These are phyloP conservation scores for Nasua narica DNA, from an alignment of 2,797 vertebrate species.

Conservation along the genomic window DNA sequence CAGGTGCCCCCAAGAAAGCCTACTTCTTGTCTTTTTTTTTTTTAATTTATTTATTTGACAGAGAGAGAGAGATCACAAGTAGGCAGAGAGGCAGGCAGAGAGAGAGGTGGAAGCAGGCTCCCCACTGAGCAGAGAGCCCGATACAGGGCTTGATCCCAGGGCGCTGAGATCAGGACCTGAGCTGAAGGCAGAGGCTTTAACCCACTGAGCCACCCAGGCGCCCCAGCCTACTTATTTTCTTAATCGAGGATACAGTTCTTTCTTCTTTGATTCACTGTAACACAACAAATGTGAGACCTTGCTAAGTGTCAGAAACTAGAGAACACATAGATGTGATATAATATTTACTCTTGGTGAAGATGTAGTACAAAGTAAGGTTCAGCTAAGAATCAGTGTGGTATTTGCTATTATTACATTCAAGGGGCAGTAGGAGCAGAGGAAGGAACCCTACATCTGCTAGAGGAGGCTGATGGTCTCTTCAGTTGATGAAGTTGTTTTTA, in stretches of 20 bases:
- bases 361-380: background rate
- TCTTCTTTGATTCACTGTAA: conserved; percentile 3
- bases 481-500: background rate
- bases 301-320: background rate
- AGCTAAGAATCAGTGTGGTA: background rate
- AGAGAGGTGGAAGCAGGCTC: too few relatives aligned
- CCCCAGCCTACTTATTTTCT: background rate
- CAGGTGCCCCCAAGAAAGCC: too few relatives aligned
- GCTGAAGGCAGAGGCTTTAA: too few relatives aligned
- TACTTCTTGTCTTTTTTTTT: too few relatives aligned
- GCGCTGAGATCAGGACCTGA: too few relatives aligned
- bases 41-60: too few relatives aligned
- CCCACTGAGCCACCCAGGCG: too few relatives aligned
- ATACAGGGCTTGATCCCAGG: too few relatives aligned
- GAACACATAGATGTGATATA: background rate
- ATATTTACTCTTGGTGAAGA: background rate
- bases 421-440: background rate
- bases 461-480: background rate
- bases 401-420: background rate
- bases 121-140: too few relatives aligned
- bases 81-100: too few relatives aligned
- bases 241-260: background rate
- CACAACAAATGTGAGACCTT: background rate
- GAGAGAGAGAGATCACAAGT: too few relatives aligned
- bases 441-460: background rate